Conservation (phyloP, 1,140 invertebrate species). For the Formica exsecta region DNA sequence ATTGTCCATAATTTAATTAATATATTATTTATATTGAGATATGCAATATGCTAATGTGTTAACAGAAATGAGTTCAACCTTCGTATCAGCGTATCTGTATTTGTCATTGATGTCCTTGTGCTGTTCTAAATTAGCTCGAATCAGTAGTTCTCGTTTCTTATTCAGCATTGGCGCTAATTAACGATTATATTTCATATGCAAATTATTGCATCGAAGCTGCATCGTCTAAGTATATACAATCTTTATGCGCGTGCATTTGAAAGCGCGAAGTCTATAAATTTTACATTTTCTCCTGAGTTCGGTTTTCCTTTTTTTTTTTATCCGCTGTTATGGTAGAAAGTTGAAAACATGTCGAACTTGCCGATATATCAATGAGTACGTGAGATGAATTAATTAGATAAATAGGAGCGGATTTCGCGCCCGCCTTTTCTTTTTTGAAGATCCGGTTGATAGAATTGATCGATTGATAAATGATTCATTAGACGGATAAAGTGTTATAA, state of each 20-base stretch:
- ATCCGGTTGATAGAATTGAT: conserved; percentile 23
- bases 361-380: conserved; percentile 23
- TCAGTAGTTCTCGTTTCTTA: not conserved
- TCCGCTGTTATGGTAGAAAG: conserved; percentile 47
- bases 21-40: not conserved
- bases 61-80: not conserved
- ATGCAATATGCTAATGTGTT: not conserved
- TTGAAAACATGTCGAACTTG: conserved; percentile 48
- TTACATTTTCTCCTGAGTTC: conserved; percentile 29
- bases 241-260: not conserved
- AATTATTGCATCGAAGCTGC: conserved; percentile 4
- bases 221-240: not conserved
- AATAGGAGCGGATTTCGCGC: not conserved
- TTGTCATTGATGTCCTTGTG: not conserved
- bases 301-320: not conserved
- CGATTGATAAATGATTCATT: conserved; percentile 10
- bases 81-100: not conserved
- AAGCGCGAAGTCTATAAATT: conserved; percentile 28
- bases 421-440: not conserved
- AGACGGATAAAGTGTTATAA: not conserved
- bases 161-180: conserved; percentile 42
- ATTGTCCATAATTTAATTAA: not conserved
- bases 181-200: not conserved
- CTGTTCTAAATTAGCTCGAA: conserved; percentile 2
- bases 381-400: conserved; percentile 53